Percentiles rank a stretch among this genome's conserved stretches.
phyloP scores from a whole-genome alignment of 1,140 invertebrate genomes.

The Stegodyphus dumicola region DNA sequence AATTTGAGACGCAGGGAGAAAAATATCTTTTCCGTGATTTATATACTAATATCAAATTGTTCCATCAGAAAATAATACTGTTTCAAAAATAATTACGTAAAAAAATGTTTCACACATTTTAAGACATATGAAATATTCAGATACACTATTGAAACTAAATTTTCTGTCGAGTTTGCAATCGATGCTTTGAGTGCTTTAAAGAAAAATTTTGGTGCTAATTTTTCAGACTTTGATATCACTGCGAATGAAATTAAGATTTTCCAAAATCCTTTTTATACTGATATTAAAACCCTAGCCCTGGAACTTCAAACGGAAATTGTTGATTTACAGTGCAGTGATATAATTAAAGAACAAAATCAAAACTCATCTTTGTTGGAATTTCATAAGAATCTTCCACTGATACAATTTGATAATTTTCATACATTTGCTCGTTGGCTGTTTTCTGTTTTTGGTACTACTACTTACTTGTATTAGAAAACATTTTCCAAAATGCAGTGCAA shows the following conservation, averaged over 20 bases:
- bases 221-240: slow-evolving; percentile 6
- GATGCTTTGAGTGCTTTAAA: neutral
- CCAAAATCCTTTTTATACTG: neutral
- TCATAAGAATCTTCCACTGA: neutral
- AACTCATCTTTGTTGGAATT: slow-evolving; percentile 8
- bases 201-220: slow-evolving; percentile 9
- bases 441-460: slow-evolving; percentile 17
- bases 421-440: neutral
- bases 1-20: slow-evolving; percentile 9
- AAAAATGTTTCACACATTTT: neutral
- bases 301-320: neutral
- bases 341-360: neutral
- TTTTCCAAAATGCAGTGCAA: slow-evolving; percentile 1
- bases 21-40: slow-evolving; percentile 15
- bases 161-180: too few relatives aligned
- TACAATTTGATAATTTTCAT: slow-evolving; percentile 1
- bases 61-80: neutral
- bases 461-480: neutral
- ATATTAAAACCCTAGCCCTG: neutral
- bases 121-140: neutral
- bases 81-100: slow-evolving; percentile 9
- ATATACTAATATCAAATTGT: slow-evolving; percentile 28
- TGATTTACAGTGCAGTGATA: neutral
- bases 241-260: slow-evolving; percentile 13
- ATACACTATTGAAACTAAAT: neutral